phyloP scores from a whole-genome alignment of 2,797 vertebrate species.

The Artibeus jamaicensis region DNA sequence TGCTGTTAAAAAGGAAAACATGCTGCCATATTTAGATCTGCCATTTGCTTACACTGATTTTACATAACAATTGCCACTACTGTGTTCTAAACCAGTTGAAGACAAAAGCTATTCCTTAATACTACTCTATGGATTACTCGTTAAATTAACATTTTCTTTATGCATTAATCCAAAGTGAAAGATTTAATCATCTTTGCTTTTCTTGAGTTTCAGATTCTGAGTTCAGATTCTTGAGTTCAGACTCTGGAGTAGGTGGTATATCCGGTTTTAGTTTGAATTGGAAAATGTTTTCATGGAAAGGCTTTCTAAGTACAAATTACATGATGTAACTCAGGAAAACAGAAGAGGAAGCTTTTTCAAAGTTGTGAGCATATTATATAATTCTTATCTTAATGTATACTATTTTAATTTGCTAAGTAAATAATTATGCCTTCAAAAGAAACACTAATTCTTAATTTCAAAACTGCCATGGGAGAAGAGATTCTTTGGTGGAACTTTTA shows the following conservation, averaged over 20 bases:
- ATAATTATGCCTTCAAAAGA: background rate
- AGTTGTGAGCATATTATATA: background rate
- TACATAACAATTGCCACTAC: background rate
- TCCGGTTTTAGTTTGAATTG: background rate
- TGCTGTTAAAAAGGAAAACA: background rate
- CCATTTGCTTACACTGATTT: background rate
- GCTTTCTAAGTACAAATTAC: background rate
- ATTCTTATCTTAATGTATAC: constrained; percentile 28
- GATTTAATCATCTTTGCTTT: background rate
- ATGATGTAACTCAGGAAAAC: background rate
- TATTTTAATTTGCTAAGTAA: constrained; percentile 20
- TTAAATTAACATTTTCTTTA: background rate
- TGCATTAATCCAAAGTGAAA: background rate
- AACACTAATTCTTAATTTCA: constrained; percentile 36
- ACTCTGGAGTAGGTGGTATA: background rate
- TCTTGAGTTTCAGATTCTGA: background rate
- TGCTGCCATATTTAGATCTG: background rate
- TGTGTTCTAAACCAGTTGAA: background rate
- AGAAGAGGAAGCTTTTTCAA: constrained; percentile 33
- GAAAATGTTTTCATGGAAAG: background rate
- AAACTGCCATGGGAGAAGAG: background rate
- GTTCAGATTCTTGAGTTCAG: background rate
- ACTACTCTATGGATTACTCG: background rate
- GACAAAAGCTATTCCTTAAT: background rate
- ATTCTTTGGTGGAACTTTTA: background rate